phyloP scores from a whole-genome alignment of 2,113 vertebrate genomes.

The Perccottus glenii region DNA sequence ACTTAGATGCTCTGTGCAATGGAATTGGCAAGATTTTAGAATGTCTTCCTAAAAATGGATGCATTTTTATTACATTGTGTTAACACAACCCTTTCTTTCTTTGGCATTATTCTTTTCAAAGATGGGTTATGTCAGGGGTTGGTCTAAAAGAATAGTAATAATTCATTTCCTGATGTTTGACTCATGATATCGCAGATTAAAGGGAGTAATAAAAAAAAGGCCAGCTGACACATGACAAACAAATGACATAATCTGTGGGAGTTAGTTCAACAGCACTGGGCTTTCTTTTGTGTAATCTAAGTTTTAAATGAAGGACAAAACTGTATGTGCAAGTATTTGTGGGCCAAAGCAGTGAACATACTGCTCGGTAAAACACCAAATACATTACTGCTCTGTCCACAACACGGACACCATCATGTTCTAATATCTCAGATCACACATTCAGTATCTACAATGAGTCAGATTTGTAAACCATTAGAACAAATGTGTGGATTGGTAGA shows the following conservation, averaged over 20 bases:
- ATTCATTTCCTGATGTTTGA: no score
- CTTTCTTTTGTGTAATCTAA: no score
- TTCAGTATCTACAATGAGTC: not conserved
- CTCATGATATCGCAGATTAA: no score
- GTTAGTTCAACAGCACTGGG: no score
- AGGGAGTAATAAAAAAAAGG: no score
- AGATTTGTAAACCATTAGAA: not conserved
- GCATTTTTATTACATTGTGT: not conserved
- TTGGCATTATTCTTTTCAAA: not conserved
- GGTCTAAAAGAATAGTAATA: no score
- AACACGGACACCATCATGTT: not conserved
- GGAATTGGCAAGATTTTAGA: not conserved
- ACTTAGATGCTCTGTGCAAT: constrained; percentile 11
- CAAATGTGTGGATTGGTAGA: not conserved
- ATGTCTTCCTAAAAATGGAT: not conserved
- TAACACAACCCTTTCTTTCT: not conserved
- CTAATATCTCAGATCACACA: not conserved
- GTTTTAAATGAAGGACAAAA: no score
- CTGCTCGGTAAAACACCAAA: not conserved
- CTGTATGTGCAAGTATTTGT: not conserved
- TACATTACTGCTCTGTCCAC: not conserved
- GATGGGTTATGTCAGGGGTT: not conserved
- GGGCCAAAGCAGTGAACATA: not conserved
- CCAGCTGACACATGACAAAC: no score
- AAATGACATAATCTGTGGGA: no score